Evolutionary conservation across 2,113 vertebrate species (phyloP).

Genomic region (Motacilla alba): DNA sequence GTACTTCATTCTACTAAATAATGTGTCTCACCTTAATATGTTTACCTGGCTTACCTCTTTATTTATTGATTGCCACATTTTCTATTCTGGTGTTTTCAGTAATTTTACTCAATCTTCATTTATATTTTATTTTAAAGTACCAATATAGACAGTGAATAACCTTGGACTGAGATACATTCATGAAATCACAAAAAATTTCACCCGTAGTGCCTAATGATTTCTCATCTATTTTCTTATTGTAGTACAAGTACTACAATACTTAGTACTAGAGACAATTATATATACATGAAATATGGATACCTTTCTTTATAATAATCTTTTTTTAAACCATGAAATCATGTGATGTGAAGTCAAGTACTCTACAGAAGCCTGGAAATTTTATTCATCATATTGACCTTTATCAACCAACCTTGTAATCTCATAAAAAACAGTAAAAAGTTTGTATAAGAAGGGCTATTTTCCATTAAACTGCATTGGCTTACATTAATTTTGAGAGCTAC

Average conservation of each 20-base stretch:
- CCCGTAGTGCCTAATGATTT: neutral
- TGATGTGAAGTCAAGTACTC: neutral
- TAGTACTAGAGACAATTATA: neutral
- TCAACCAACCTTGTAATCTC: neutral
- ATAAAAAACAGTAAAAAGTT: neutral
- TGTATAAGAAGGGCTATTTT: neutral
- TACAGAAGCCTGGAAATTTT: neutral
- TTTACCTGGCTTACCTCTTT: neutral
- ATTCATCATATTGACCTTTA: neutral
- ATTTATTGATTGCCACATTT: neutral
- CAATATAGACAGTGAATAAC: neutral
- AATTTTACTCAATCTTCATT: neutral
- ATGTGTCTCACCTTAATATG: neutral
- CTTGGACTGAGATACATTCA: neutral
- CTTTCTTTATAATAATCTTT: neutral
- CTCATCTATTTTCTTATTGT: neutral
- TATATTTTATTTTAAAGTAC: neutral
- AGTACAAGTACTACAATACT: neutral
- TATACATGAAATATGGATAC: neutral
- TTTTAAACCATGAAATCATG: neutral
- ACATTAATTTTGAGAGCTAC: neutral
- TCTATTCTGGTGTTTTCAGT: neutral
- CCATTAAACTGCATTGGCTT: neutral
- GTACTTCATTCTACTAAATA: neutral
- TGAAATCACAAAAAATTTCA: neutral